These are phyloP conservation scores for Rhombomys opimus DNA, from an alignment of 2,113 vertebrate species.

Conservation along the genomic window DNA sequence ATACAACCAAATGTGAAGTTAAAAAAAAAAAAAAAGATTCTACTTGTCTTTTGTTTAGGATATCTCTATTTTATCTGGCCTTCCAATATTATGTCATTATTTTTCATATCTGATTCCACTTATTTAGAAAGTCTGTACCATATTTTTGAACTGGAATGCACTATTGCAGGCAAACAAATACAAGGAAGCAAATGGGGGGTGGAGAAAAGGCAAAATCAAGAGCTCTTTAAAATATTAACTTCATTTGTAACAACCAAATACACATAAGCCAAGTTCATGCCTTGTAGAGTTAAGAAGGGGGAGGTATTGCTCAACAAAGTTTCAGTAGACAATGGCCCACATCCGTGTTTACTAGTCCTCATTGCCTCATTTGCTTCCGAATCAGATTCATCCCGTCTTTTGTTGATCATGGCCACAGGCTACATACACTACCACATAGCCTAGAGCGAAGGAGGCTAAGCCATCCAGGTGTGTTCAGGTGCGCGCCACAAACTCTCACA, in stretches of 20 bases:
- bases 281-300: not conserved
- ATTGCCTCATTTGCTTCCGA: not conserved
- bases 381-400: not conserved
- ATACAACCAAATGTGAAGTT: constrained; percentile 3
- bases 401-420: not conserved
- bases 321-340: not conserved
- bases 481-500: not conserved
- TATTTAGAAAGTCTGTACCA: not conserved
- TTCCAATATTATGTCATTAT: constrained; percentile 23
- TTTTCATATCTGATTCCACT: not conserved
- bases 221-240: constrained; percentile 27
- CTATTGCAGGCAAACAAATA: not conserved
- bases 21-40: not conserved
- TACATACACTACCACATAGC: not conserved
- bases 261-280: not conserved
- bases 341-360: not conserved
- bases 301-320: not conserved
- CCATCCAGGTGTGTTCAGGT: not conserved
- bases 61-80: constrained; percentile 38
- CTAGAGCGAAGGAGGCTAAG: not conserved
- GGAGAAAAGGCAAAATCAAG: not conserved
- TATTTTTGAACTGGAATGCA: not conserved
- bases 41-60: constrained; percentile 7
- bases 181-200: not conserved
- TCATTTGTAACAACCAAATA: not conserved